Conservation (phyloP, 2,888 invertebrate genomes). For the Lapara coniferarum region DNA sequence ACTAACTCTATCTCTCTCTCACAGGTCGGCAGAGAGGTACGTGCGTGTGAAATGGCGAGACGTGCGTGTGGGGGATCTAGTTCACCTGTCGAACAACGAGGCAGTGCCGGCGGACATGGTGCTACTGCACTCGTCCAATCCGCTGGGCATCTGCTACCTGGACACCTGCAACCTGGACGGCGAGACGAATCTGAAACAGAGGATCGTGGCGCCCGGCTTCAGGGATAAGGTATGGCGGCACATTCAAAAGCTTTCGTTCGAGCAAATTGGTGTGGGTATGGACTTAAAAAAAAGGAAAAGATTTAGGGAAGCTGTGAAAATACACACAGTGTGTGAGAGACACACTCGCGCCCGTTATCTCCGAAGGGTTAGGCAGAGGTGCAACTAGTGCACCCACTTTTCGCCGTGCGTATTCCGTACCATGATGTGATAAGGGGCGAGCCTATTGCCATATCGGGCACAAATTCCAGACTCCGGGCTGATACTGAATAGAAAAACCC, state of each 20-base stretch:
- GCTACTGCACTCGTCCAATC: slow-evolving; percentile 93
- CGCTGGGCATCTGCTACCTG: slow-evolving; percentile 94
- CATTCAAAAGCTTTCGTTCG: background rate
- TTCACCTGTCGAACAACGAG: slow-evolving; percentile 98
- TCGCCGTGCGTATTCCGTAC: too few species aligned
- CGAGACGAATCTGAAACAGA: slow-evolving; percentile 97
- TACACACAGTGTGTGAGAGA: too few species aligned
- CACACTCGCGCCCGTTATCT: too few species aligned
- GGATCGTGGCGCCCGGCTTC: slow-evolving; percentile 92
- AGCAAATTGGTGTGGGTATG: too few species aligned
- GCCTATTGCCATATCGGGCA: too few species aligned
- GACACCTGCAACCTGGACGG: slow-evolving; percentile 99
- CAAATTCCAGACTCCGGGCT: too few species aligned
- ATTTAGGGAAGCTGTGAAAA: too few species aligned
- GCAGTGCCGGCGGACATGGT: slow-evolving; percentile 98
- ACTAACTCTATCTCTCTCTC: slow-evolving; percentile 36
- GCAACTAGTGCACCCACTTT: too few species aligned
- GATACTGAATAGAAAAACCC: too few species aligned
- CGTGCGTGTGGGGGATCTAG: slow-evolving; percentile 95
- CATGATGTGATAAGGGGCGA: too few species aligned
- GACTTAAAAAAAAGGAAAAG: too few species aligned
- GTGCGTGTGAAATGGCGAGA: slow-evolving; percentile 95
- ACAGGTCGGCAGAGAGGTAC: slow-evolving; percentile 91
- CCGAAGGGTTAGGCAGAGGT: too few species aligned
- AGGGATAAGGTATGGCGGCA: slow-evolving; percentile 84